phyloP scores from a whole-genome alignment of 92 coral and sea anemone species.

The Desmophyllum pertusum region DNA sequence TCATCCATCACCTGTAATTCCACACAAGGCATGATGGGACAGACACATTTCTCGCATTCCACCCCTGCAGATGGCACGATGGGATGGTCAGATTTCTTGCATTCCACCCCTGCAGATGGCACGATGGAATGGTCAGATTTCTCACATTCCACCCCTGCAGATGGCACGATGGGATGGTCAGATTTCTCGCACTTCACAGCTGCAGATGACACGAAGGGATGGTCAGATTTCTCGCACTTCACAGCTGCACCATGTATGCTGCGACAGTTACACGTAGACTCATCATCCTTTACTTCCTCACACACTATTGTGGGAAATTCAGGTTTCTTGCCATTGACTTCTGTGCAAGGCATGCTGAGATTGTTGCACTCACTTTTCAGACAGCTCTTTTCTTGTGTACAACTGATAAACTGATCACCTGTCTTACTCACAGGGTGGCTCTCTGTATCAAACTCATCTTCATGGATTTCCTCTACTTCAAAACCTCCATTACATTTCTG shows the following conservation, averaged over 20 bases:
- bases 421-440: background rate
- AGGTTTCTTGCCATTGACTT: background rate
- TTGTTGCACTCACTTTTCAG: background rate
- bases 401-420: background rate
- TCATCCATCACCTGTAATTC: no score
- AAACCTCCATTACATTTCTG: background rate
- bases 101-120: background rate
- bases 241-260: background rate
- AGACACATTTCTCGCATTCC: no score
- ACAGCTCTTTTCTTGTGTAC: background rate
- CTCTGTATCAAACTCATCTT: slow-evolving; percentile 9
- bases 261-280: background rate
- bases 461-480: background rate
- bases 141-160: background rate
- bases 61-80: no score
- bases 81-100: background rate
- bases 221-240: background rate
- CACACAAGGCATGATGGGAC: no score
- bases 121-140: background rate
- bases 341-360: background rate
- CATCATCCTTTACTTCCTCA: background rate
- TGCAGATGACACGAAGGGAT: background rate
- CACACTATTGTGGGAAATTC: background rate
- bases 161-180: background rate
- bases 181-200: background rate